phyloP scores from a whole-genome alignment of 2,888 invertebrate genomes.

The Monochamus alternatus region DNA sequence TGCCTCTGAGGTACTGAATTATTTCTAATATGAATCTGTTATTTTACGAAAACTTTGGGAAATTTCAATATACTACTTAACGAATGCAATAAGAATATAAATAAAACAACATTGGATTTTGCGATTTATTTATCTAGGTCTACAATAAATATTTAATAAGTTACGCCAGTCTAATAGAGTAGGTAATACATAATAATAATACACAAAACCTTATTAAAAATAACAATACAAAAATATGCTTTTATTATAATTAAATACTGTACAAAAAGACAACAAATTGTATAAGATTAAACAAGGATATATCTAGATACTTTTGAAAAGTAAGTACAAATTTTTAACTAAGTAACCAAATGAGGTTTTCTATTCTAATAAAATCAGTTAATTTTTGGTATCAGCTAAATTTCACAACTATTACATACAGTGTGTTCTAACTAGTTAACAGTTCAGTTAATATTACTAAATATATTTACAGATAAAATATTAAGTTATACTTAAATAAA shows the following conservation, averaged over 20 bases:
- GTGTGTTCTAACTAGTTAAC: conserved; percentile 32
- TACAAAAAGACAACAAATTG: conserved; percentile 59
- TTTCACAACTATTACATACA: conserved; percentile 21
- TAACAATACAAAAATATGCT: conserved; percentile 58
- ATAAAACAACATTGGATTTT: conserved; percentile 16
- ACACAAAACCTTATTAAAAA: conserved; percentile 51
- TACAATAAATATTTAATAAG: conserved; percentile 62
- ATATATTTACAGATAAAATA: conserved; percentile 18
- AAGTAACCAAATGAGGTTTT: conserved; percentile 11
- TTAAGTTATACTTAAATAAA: conserved; percentile 16
- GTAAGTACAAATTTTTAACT: conserved; percentile 37
- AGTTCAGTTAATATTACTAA: conserved; percentile 34
- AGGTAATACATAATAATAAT: conserved; percentile 47
- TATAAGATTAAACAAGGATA: conserved; percentile 46
- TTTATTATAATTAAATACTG: conserved; percentile 59
- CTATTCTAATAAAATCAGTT: conserved; percentile 18
- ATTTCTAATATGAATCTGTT: no score
- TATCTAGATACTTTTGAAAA: conserved; percentile 41
- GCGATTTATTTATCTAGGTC: conserved; percentile 53
- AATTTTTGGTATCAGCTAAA: conserved; percentile 43
- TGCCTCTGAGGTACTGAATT: no score
- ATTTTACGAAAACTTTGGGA: no score
- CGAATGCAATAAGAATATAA: no score
- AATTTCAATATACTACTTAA: no score
- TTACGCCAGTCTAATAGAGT: conserved; percentile 58